phyloP scores from a whole-genome alignment of 2,888 invertebrate species.

The Tinea pellionella region DNA sequence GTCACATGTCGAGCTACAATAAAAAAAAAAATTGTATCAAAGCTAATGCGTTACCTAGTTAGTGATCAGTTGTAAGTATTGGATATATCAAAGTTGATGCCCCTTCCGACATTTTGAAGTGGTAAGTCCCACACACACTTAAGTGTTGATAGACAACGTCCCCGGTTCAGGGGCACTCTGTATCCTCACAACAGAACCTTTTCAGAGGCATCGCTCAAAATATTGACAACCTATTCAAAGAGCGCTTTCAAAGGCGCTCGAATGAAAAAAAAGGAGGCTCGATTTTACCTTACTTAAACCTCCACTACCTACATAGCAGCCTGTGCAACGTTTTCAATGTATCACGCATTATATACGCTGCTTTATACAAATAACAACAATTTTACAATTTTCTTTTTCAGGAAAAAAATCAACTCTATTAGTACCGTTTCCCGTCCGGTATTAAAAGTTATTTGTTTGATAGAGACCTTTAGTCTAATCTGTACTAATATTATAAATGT shows the following conservation, averaged over 20 bases:
- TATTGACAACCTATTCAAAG: constrained; percentile 62
- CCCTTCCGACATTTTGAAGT: neutral
- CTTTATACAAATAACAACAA: too few species aligned
- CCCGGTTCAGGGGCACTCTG: neutral
- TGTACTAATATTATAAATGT: too few species aligned
- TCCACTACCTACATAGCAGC: neutral
- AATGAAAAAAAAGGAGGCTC: constrained; percentile 53
- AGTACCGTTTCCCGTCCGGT: too few species aligned
- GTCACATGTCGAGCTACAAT: too few species aligned
- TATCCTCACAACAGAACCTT: constrained; percentile 11
- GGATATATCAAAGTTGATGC: neutral
- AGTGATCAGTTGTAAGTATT: too few species aligned
- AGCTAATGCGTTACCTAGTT: too few species aligned
- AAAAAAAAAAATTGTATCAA: too few species aligned
- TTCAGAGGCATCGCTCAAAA: constrained; percentile 56
- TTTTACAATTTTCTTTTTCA: too few species aligned
- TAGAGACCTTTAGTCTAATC: too few species aligned
- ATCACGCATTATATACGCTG: neutral
- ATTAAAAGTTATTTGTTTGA: too few species aligned
- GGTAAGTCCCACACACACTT: constrained; percentile 28
- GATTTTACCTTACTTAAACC: constrained; percentile 49
- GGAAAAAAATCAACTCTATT: too few species aligned
- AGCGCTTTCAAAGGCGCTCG: constrained; percentile 44
- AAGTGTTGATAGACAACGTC: constrained; percentile 51
- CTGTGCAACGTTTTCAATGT: neutral